Evolutionary conservation across 2,797 vertebrate genomes (phyloP).

Genomic region (Lycodopsis pacificus): DNA sequence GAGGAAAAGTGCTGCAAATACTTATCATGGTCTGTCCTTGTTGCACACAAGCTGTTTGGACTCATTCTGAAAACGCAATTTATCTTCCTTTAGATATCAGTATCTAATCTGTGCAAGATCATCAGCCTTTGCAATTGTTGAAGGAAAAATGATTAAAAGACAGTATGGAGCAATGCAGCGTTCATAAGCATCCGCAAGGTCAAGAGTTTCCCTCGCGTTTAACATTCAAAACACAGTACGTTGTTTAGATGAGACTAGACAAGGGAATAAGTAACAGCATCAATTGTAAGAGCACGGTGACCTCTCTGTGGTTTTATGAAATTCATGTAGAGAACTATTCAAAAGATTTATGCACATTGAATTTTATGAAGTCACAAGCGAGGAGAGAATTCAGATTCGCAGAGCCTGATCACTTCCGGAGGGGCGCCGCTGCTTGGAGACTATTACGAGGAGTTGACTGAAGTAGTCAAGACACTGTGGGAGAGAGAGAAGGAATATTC

Average conservation of each 20-base stretch:
- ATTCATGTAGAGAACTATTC: constrained; percentile 45
- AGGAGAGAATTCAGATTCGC: constrained; percentile 51
- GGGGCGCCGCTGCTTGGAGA: constrained; percentile 27
- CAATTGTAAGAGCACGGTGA: constrained; percentile 45
- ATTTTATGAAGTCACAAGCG: constrained; percentile 48
- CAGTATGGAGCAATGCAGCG: constrained; percentile 31
- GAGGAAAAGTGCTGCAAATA: constrained; percentile 45
- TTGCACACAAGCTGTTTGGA: constrained; percentile 38
- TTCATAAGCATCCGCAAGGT: constrained; percentile 65
- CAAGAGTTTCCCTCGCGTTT: constrained; percentile 53
- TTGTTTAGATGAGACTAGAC: constrained; percentile 57
- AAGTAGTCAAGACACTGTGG: constrained; percentile 46
- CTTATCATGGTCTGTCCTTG: constrained; percentile 50
- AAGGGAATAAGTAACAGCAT: constrained; percentile 56
- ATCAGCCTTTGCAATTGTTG: constrained; percentile 46
- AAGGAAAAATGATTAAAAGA: constrained; percentile 58
- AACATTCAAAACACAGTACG: constrained; percentile 56
- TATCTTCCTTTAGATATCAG: constrained; percentile 51
- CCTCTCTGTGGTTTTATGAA: constrained; percentile 50
- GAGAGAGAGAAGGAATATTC: constrained; percentile 60
- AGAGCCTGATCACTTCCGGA: constrained; percentile 38
- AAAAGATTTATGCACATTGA: constrained; percentile 38
- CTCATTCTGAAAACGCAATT: constrained; percentile 39
- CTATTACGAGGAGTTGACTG: constrained; percentile 45
- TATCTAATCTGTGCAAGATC: constrained; percentile 60